phyloP scores from a whole-genome alignment of 1,140 invertebrate genomes.

The Neoseiulus cucumeris region DNA sequence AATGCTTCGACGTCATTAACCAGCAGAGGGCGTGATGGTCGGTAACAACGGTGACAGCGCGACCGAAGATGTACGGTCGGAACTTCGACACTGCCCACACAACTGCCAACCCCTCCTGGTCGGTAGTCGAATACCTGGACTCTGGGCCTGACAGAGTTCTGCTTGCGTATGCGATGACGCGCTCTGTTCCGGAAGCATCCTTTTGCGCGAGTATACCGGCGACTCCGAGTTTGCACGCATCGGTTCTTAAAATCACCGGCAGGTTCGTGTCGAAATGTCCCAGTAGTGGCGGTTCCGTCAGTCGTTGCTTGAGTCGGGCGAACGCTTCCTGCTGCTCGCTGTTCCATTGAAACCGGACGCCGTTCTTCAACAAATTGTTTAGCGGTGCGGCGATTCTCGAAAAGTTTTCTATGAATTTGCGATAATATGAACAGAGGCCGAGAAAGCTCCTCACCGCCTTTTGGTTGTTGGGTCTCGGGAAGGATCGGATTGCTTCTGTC shows the following conservation, averaged over 20 bases:
- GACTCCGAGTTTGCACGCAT: too few relatives aligned
- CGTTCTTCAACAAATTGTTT: too few relatives aligned
- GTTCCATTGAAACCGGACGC: too few relatives aligned
- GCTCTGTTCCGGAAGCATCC: background rate
- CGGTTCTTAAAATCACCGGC: too few relatives aligned
- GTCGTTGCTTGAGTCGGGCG: too few relatives aligned
- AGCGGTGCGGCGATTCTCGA: too few relatives aligned
- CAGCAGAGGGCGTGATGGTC: conserved; percentile 19
- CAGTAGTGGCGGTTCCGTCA: too few relatives aligned
- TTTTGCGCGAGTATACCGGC: background rate
- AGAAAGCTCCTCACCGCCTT: conserved; percentile 29
- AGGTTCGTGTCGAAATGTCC: too few relatives aligned
- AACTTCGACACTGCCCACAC: conserved; percentile 11
- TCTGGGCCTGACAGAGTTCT: background rate
- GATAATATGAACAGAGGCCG: conserved; percentile 21
- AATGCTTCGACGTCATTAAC: conserved; percentile 21
- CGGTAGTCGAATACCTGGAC: background rate
- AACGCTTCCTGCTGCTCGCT: too few relatives aligned
- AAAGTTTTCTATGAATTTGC: too few relatives aligned
- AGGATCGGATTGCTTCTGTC: conserved; percentile 24
- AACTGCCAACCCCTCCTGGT: conserved; percentile 1
- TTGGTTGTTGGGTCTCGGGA: conserved; percentile 23
- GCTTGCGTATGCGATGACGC: conserved; percentile 8
- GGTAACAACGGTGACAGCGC: conserved; percentile 14
- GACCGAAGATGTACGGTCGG: conserved; percentile 17